Evolutionary conservation across 1,140 invertebrate genomes (phyloP), one percentile per base, ranked within the genome.

Genomic region (Dinothrombium tinctorium): DNA sequence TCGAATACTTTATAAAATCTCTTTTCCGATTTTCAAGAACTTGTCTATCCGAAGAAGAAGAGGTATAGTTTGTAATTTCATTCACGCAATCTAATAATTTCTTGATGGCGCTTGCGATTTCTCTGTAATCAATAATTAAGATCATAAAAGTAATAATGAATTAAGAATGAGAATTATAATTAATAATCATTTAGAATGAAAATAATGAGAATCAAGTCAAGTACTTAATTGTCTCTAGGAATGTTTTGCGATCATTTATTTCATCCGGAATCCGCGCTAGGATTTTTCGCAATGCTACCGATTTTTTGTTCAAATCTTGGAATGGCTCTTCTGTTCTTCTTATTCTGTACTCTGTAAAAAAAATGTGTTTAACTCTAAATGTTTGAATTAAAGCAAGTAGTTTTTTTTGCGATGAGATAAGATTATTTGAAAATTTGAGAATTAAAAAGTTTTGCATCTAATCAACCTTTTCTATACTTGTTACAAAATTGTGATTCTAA

Each of bases 1-100:
- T 98, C 31, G 89, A 95, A 69, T 87, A 95, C 61, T 94, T 92
- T 3, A 99, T 90, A 71, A 99, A 99, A 62, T 99, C 92, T 54
- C 84, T 70, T 64, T 98, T 98, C 25, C 89, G 72, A 54, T 92
- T 84, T 60, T 98, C 92, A 39, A 96, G 61, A 36, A 78, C 78
- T 62, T 57, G 49, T 55, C 57, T 47, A 58, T 61, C 50, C 48
- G 51, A 29, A 43, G 52, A 23, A 24, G 50, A 48, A 44, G 61
- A 53, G 47, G 66, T 55, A 48, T 60, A 56, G 14, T 23, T 25
- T 28, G 62, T 59, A 12, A 71, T 65, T 46, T 58, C 59, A 48
- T 69, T 69, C 2, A 96, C 87, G 43, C 87, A 86, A 69, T 98
- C 92, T 47, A 96, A 64, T 37, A 96, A 62, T 59, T 92, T 89